phyloP scores from a whole-genome alignment of 2,113 vertebrate species.

The Diadophis punctatus region DNA sequence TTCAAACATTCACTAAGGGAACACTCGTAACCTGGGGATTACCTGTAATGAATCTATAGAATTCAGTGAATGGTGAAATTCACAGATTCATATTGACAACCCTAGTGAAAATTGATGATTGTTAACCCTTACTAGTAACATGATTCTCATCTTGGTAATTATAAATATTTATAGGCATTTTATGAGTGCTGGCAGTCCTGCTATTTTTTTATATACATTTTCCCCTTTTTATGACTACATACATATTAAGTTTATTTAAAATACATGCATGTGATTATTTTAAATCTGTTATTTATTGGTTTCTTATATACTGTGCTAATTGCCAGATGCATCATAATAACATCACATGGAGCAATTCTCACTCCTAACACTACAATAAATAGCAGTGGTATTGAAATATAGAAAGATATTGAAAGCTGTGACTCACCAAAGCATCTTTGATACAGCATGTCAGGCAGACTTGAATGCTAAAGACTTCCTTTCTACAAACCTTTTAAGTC shows the following conservation, averaged over 20 bases:
- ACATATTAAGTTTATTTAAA: background rate
- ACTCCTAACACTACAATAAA: background rate
- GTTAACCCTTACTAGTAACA: background rate
- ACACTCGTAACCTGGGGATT: no score
- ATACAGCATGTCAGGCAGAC: background rate
- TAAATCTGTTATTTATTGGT: background rate
- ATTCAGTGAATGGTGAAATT: background rate
- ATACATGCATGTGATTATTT: background rate
- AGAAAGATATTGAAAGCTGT: background rate
- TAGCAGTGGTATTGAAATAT: background rate
- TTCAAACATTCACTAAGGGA: no score
- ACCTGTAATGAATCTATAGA: background rate
- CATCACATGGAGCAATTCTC: background rate
- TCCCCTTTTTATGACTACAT: background rate
- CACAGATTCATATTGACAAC: background rate
- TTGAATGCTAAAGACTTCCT: background rate
- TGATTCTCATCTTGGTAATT: background rate
- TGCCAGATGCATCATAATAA: background rate
- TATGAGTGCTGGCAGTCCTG: background rate
- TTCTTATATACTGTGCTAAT: background rate
- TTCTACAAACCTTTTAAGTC: background rate
- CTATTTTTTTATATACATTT: background rate
- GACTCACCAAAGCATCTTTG: background rate
- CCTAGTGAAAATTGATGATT: background rate
- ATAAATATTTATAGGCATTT: background rate